Evolutionary conservation across 1,140 invertebrate genomes (phyloP), one percentile per base, ranked within the genome.

Genomic region (Scaptomyza pallida): DNA sequence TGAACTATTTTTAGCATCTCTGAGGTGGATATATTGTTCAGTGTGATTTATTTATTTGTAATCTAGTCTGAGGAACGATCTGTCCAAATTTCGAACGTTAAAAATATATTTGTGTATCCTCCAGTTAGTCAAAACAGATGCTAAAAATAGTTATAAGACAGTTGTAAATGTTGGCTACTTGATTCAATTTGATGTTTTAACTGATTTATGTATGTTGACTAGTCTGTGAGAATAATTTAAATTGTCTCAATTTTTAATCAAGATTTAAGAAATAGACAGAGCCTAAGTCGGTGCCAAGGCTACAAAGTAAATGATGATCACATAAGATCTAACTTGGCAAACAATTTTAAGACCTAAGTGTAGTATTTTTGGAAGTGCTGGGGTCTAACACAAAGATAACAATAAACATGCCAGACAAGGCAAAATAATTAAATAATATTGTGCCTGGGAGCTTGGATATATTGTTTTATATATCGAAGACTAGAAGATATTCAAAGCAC

Each of bases 401-500:
- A 26, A 15, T 13, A 47, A 62, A 41, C 65, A 69, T 55, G 50
- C 57, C 57, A 48, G 19, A 41, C 30, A 21, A 54, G 30, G 59
- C 59, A 47, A n/a, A 15, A 52, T 9, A 3, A 5, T 16, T 5
- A 30, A 48, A 26, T 35, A 5, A 23, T 72, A 44, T 15, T 19
- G 45, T 68, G 54, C 50, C 44, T 60, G 12, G 44, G 35, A 35
- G 19, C 5, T 52, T 44, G 40, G 33, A 71, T 45, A 61, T 52
- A 44, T 71, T 55, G 9, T 17, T 35, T 13, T 37, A 40, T 47
- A 47, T 56, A 64, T 71, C 52, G 56, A 65, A 70, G 57, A 62
- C 80, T 83, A 79, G 72, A 85, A 85, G 43, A 75, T 75, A 9
- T 69, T 40, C 54, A 55, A 65, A 37, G 45, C 6, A 41, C 76